Evolutionary conservation across 2,797 vertebrate species (phyloP), one percentile per base, ranked within the genome.

Genomic region (Decapterus maruadsi): DNA sequence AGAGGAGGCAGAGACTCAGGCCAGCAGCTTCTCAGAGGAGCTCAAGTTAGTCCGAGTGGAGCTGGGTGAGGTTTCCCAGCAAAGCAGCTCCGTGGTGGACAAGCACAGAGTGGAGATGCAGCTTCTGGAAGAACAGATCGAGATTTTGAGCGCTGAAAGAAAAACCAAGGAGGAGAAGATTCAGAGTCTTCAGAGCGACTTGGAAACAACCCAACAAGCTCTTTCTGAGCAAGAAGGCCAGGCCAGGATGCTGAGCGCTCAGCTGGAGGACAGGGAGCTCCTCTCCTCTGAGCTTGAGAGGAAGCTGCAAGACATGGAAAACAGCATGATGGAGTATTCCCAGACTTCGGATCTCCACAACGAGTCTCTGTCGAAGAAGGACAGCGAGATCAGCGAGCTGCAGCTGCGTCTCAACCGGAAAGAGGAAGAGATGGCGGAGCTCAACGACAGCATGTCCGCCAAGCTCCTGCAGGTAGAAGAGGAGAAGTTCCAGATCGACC

Each of bases 391-490:
- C 34, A 93, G 94, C 50, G 92, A 89, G 38, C 91, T 99, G 1
- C 95, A 94, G 59, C 89, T 92, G 61, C 77, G 85, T 20, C 88
- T 98, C 65, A 83, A 87, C 45, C 93, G 96, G 75, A 98, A 96
- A 66, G 95, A 98, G 69, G 93, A 89, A 11, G 96, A 98, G 87
- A 94, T 97, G 90, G 89, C 87, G 6, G 97, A 97, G 79, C 92
- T 99, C 36, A 96, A 88, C 62, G 84, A 96, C 65, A 95, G 94
- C 75, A 96, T 98, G 96, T 96, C 96, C 2, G 90, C 96, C 57
- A 98, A 96, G 89, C 95, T 99, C 81, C 94, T 96, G 29, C 94
- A 96, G 68, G 94, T 95, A 53, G 96, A 97, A 26, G 97, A 99
- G 85, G 96, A 98, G 85, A 98, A 96, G 67, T 94, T 96, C 78